These are phyloP conservation scores for Heliconius ethilla DNA, from an alignment of 2,888 invertebrate genomes.

Conservation along the genomic window DNA sequence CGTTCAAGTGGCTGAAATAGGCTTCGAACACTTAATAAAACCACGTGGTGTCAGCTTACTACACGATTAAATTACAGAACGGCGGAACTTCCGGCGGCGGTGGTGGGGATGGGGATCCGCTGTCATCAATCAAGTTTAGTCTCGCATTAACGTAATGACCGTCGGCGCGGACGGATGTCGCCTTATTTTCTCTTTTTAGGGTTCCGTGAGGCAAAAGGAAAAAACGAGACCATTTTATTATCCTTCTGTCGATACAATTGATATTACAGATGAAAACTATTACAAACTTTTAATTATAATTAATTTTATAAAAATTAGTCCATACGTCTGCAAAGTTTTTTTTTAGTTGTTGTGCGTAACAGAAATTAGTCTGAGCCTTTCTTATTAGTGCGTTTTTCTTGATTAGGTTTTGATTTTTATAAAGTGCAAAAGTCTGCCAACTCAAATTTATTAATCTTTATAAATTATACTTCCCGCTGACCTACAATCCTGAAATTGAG, in stretches of 20 bases:
- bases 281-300: background rate
- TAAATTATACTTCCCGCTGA: background rate
- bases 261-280: background rate
- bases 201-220: background rate
- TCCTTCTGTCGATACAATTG: background rate
- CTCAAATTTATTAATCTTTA: no score
- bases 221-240: background rate
- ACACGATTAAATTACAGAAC: constrained; percentile 45
- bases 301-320: background rate
- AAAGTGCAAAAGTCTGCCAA: no score
- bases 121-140: constrained; percentile 81
- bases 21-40: constrained; percentile 43
- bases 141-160: constrained; percentile 82
- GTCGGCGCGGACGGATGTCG: constrained; percentile 76
- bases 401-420: no score
- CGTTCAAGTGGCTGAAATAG: constrained; percentile 23
- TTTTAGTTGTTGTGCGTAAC: no score
- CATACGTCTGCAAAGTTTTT: background rate
- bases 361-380: no score
- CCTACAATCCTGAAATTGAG: background rate
- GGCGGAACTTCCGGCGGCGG: constrained; percentile 38
- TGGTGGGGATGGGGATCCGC: constrained; percentile 44
- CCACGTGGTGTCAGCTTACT: constrained; percentile 45
- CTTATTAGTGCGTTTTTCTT: no score
- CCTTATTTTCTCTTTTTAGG: constrained; percentile 71